Evolutionary conservation across 2,797 vertebrate species (phyloP), one percentile per base, ranked within the genome.

Genomic region (Sylvia borin): DNA sequence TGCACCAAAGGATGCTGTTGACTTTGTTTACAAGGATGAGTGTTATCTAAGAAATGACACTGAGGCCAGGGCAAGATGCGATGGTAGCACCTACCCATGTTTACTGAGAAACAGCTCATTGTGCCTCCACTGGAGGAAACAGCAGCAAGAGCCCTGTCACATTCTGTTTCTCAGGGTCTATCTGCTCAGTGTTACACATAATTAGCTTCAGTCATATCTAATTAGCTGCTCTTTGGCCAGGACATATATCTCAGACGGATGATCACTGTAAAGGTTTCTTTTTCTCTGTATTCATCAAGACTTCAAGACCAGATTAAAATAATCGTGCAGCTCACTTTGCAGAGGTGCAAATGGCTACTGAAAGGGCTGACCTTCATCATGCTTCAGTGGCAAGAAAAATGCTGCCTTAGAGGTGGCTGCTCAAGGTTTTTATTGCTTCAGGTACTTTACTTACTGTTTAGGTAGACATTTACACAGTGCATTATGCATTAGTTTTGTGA

Each of bases 161-260:
- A 3, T 76, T 87, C 31, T 67, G 4, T 73, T 15, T 10, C 61
- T 36, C 2, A 2, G 78, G 34, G 32, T 67, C 42, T 88, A 16
- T 34, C 31, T 61, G 50, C 27, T 86, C 36, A 26, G 9, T 38
- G 47, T 57, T 73, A 47, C 38, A 25, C 20, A 13, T 60, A 74
- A 94, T 85, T 92, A 87, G 61, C 54, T 94, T 57, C 40, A 51
- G 51, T 48, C 76, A 45, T 36, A 54, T 72, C 47, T 90, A 85
- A 95, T 94, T 72, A 95, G 40, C 58, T 93, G 18, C 26, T 91
- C 16, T 91, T 88, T 62, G 72, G 36, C 24, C 53, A 80, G n/a
- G 20, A 65, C 2, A 1, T 42, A 17, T 34, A 54, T 42, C 54
- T 82, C 32, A 55, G 68, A 61, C 16, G n/a, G 55, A 66, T 67